Evolutionary conservation across 2,888 invertebrate species (phyloP).

Genomic region (Helobdella robusta): DNA sequence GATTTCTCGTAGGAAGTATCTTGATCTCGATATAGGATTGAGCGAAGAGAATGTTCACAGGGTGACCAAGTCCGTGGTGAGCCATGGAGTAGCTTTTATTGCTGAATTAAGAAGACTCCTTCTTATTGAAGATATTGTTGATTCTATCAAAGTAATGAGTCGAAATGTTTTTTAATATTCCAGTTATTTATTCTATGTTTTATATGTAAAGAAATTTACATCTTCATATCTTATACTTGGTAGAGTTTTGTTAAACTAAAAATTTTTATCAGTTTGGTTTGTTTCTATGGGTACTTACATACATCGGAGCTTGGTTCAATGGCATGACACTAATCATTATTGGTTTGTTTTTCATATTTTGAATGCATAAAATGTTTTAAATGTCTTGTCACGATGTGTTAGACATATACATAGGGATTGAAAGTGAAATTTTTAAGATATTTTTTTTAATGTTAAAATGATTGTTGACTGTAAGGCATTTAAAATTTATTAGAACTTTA

Average conservation of each 20-base stretch:
- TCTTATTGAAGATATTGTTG: slow-evolving; percentile 90
- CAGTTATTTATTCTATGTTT: not conserved
- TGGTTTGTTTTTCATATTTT: slow-evolving; percentile 56
- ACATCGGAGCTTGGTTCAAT: slow-evolving; percentile 96
- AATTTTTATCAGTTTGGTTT: slow-evolving; percentile 82
- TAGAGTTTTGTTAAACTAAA: no score
- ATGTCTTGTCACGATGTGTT: no score
- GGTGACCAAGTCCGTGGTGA: slow-evolving; percentile 62
- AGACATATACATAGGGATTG: not conserved
- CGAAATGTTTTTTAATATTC: not conserved
- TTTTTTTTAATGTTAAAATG: no score
- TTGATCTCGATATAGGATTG: slow-evolving; percentile 77
- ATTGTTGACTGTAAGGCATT: no score
- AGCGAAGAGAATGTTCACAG: slow-evolving; percentile 83
- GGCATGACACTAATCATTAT: slow-evolving; percentile 95
- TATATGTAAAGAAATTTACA: not conserved
- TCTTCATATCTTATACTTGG: not conserved
- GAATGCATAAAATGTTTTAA: no score
- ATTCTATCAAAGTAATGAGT: slow-evolving; percentile 55
- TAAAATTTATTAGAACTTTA: no score
- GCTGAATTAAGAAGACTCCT: slow-evolving; percentile 81
- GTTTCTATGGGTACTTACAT: slow-evolving; percentile 89
- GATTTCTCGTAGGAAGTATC: slow-evolving; percentile 52
- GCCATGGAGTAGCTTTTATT: slow-evolving; percentile 67
- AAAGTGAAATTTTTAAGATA: no score